These are phyloP conservation scores for Blastobasis adustella DNA, from an alignment of 2,888 invertebrate genomes.

Conservation along the genomic window DNA sequence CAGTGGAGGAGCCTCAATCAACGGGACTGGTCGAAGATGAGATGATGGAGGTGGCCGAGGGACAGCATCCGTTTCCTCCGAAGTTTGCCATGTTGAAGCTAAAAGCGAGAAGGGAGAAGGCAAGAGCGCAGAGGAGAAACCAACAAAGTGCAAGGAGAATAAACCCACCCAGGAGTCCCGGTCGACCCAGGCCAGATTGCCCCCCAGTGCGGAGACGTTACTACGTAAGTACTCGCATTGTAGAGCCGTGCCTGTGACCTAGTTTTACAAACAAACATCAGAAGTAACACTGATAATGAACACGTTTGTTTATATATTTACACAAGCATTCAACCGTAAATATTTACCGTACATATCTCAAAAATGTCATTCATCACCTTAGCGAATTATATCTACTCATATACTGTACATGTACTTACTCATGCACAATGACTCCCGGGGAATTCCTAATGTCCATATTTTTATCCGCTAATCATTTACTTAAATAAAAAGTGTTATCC, in stretches of 20 bases:
- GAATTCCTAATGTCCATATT: conserved; percentile 1
- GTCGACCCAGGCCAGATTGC: conserved; percentile 14
- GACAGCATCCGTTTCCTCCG: conserved; percentile 57
- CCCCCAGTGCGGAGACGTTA: conserved; percentile 22
- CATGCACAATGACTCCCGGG: background rate
- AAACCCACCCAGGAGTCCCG: conserved; percentile 15
- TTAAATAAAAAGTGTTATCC: conserved; percentile 23
- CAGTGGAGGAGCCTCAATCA: conserved; percentile 23
- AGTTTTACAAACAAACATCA: too few species aligned
- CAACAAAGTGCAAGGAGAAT: conserved; percentile 24
- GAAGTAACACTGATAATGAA: too few species aligned
- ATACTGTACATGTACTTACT: too few species aligned
- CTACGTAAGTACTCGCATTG: conserved; percentile 26
- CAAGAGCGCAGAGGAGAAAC: conserved; percentile 41
- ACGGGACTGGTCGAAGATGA: conserved; percentile 7
- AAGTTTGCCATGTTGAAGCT: conserved; percentile 58
- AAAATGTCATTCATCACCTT: too few species aligned
- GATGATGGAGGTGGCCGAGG: conserved; percentile 53
- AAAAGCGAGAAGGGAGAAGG: conserved; percentile 46
- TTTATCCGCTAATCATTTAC: conserved; percentile 21
- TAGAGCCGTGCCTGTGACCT: too few species aligned
- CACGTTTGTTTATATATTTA: too few species aligned
- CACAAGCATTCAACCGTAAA: too few species aligned
- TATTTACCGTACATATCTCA: too few species aligned
- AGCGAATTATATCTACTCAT: too few species aligned